These are phyloP conservation scores for Dicrostonyx torquatus DNA, from an alignment of 2,797 vertebrate genomes.

Conservation along the genomic window DNA sequence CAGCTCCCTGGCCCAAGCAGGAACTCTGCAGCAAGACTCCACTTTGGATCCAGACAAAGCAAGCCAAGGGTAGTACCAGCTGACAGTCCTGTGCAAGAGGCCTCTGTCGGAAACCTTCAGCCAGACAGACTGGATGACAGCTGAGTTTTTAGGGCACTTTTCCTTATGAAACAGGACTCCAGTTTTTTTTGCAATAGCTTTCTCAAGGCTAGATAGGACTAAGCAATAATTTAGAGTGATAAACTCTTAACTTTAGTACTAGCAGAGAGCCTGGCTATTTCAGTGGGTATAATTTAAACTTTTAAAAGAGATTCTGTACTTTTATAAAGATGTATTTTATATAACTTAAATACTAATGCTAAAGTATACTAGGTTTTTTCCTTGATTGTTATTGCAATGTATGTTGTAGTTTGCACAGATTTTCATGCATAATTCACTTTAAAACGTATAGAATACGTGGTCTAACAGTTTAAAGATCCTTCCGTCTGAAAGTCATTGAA, in stretches of 20 bases:
- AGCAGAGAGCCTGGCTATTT: conserved; percentile 62
- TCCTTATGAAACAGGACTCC: conserved; percentile 79
- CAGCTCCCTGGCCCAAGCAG: conserved; percentile 91
- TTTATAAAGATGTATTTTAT: conserved; percentile 85
- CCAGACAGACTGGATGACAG: conserved; percentile 68
- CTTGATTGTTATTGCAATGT: conserved; percentile 82
- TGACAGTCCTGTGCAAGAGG: conserved; percentile 56
- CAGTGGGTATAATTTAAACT: conserved; percentile 82
- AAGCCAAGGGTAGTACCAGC: conserved; percentile 84
- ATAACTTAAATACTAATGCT: conserved; percentile 82
- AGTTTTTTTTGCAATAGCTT: conserved; percentile 71
- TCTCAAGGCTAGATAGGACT: conserved; percentile 78
- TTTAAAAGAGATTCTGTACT: conserved; percentile 78
- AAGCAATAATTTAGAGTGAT: conserved; percentile 79
- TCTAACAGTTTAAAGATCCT: conserved; percentile 60
- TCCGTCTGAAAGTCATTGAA: conserved; percentile 24
- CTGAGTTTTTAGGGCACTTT: conserved; percentile 70
- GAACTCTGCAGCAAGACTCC: conserved; percentile 87
- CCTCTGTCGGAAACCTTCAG: conserved; percentile 56
- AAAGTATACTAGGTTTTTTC: conserved; percentile 80
- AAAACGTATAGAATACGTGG: conserved; percentile 63
- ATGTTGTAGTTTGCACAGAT: conserved; percentile 75
- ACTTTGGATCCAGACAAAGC: conserved; percentile 87
- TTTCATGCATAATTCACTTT: conserved; percentile 80
- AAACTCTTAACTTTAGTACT: conserved; percentile 78